These are phyloP conservation scores for Danio jaintianensis DNA, from an alignment of 2,797 vertebrate species.

Conservation along the genomic window DNA sequence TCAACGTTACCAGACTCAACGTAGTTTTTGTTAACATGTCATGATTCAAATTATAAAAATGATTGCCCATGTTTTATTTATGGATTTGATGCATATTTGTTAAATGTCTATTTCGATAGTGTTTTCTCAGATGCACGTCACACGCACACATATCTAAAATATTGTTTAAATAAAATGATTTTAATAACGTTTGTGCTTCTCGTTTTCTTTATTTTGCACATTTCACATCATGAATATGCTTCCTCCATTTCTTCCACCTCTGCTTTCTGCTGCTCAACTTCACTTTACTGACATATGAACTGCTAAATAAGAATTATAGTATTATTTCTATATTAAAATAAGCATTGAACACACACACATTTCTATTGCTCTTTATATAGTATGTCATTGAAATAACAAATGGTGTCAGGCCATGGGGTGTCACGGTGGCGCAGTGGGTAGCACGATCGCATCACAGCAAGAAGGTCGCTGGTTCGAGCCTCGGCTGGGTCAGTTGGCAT, in stretches of 20 bases:
- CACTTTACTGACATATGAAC: conserved; percentile 44
- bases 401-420: too few relatives aligned
- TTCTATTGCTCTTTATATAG: too few relatives aligned
- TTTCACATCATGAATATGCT: conserved; percentile 25
- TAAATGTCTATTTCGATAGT: neutral
- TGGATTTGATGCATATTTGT: neutral
- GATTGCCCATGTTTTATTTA: neutral
- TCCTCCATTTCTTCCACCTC: conserved; percentile 36
- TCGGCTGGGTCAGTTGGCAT: too few relatives aligned
- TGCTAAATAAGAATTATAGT: conserved; percentile 39
- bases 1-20: neutral
- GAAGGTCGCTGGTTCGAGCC: too few relatives aligned
- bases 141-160: conserved; percentile 38
- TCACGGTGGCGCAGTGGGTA: too few relatives aligned
- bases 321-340: too few relatives aligned
- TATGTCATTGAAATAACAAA: too few relatives aligned
- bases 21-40: too few relatives aligned
- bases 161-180: conserved; percentile 51
- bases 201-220: conserved; percentile 37
- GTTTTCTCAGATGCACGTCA: neutral
- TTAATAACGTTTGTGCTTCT: conserved; percentile 46
- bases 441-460: too few relatives aligned
- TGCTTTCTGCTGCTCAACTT: conserved; percentile 41
- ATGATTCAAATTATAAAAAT: neutral
- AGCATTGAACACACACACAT: too few relatives aligned